Evolutionary conservation across 2,888 invertebrate species (phyloP).

Genomic region (Steromphala cineraria): DNA sequence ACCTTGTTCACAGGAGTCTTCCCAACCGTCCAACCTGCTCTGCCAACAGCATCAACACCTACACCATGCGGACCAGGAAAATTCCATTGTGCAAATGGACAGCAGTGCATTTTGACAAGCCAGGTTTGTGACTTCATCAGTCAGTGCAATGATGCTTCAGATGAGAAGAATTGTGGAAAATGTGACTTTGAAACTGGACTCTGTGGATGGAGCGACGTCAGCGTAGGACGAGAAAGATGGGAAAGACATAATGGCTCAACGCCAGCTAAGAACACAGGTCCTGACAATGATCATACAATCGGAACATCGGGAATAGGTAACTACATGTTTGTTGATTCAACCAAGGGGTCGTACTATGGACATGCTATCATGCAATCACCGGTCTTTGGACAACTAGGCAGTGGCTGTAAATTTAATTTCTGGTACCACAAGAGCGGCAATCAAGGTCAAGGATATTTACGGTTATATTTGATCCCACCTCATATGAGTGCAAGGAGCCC

Average conservation of each 20-base stretch:
- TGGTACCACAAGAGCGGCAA: conserved; percentile 53
- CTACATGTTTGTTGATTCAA: conserved; percentile 66
- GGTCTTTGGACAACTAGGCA: conserved; percentile 50
- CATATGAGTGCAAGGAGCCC: conserved; percentile 38
- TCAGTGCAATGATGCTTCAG: conserved; percentile 62
- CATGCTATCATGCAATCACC: conserved; percentile 58
- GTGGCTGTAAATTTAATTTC: conserved; percentile 59
- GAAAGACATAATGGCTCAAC: conserved; percentile 56
- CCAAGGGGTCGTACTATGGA: conserved; percentile 52
- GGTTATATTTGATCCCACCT: conserved; percentile 53
- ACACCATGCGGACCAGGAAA: conserved; percentile 58
- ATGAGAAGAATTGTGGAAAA: conserved; percentile 64
- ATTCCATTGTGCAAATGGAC: conserved; percentile 53
- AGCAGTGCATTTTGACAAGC: conserved; percentile 52
- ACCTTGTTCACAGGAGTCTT: conserved; percentile 44
- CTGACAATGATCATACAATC: conserved; percentile 64
- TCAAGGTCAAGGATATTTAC: conserved; percentile 41
- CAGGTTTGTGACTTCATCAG: conserved; percentile 64
- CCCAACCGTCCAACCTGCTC: conserved; percentile 44
- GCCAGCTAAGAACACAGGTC: conserved; percentile 54
- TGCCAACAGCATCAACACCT: conserved; percentile 36
- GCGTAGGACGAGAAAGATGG: conserved; percentile 56
- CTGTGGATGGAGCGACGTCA: conserved; percentile 66
- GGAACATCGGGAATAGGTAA: conserved; percentile 51
- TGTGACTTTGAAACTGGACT: conserved; percentile 62